Base-by-base conservation (phyloP, 2,888 invertebrate species). In the Synanthedon myopaeformis region DNA sequence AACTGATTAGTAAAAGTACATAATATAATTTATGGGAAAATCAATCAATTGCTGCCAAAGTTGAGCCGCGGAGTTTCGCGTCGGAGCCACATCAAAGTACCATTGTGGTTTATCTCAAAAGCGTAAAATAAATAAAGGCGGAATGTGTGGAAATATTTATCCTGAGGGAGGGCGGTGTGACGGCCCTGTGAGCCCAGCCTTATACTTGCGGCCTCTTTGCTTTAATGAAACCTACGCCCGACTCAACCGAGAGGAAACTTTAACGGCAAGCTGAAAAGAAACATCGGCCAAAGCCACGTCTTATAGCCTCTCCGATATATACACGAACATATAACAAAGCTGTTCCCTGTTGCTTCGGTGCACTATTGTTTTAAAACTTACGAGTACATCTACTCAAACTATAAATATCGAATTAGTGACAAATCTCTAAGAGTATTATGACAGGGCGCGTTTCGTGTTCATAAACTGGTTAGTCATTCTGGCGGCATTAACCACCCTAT, bases 91-190 rank as follows among this genome's bases (percentile, higher is more conserved):
- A 86, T 86, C 85, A 85, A 85, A 85, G 83, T 70, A 69, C 76
- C 78, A 84, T 86, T 85, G 84, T 70, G 76, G 79, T 81, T 79
- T 80, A 85, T 84, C 79, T 84, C 75, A 79, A 81, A 75, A 77
- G 79, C 82, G 76, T 74, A 76, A 78, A 82, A 82, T 82, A 84
- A 85, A 84, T 85, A 85, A 79, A 77, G 78, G 74, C 71, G 73
- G 76, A 83, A 82, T 83, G 82, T 82, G 79, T 64, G 79, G 69
- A 76, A 84, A 82, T 79, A 83, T 82, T 82, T 80, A 82, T 79
- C 78, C 76, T 67, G 63, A 69, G 76, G 69, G 51, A 14, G 76
- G 35, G 70, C 70, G 67, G 61, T 68, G 69, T 10, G 35, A 35
- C 13, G 66, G 70, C 65, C 67, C 69, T 66, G 66, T 64, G 68